These are phyloP conservation scores for Corythornis leucogaster DNA, from an alignment of 2,797 vertebrate genomes.

Conservation along the genomic window DNA sequence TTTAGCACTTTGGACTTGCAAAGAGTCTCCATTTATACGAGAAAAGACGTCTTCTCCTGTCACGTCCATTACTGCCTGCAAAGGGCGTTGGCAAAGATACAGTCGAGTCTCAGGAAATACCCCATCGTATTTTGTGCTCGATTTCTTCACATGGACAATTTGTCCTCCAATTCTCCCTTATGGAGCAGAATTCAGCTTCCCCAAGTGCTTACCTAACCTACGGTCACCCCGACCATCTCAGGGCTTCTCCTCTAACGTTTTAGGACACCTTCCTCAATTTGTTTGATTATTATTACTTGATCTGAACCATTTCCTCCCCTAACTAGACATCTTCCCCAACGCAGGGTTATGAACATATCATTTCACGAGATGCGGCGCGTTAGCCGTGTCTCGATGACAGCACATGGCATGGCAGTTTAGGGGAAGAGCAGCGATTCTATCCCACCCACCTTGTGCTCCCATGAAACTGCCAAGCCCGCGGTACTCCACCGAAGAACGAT, in stretches of 20 bases:
- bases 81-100: not conserved
- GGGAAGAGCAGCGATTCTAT: constrained; percentile 57
- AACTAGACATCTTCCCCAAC: constrained; percentile 43
- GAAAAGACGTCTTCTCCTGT: not conserved
- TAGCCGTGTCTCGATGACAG: constrained; percentile 43
- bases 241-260: not conserved
- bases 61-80: not conserved
- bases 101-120: not conserved
- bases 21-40: not conserved
- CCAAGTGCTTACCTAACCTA: not conserved
- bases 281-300: constrained; percentile 58
- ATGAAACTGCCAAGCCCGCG: constrained; percentile 67
- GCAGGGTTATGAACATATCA: constrained; percentile 47
- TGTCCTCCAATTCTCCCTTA: not conserved
- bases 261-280: constrained; percentile 68
- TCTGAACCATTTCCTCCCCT: constrained; percentile 41
- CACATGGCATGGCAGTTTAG: constrained; percentile 63
- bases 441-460: constrained; percentile 80
- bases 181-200: not conserved
- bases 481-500: constrained; percentile 72
- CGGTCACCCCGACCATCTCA: not conserved
- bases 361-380: constrained; percentile 64
- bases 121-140: not conserved
- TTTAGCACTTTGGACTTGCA: constrained; percentile 60
- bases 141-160: not conserved